These are phyloP conservation scores for Cyprinus carpio DNA, from an alignment of 2,113 vertebrate species.

Conservation along the genomic window DNA sequence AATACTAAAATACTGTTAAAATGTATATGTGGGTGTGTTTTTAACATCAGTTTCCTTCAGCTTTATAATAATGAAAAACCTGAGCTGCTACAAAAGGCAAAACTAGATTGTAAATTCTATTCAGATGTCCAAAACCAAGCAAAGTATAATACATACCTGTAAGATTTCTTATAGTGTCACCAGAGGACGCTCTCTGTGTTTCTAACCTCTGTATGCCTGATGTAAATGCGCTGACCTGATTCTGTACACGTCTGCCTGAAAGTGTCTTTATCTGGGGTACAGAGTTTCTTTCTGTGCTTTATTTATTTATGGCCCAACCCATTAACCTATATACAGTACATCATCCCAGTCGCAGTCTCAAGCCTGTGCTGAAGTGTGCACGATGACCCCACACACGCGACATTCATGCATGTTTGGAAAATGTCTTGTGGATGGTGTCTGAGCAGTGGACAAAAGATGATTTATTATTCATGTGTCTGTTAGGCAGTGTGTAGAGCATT, in stretches of 20 bases:
- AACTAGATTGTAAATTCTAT: not conserved
- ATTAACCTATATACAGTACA: conserved; percentile 28
- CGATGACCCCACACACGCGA: not conserved
- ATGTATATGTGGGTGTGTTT: no score
- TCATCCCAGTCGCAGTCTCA: not conserved
- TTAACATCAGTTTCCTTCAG: not conserved
- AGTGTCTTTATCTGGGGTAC: conserved; percentile 16
- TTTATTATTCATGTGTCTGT: conserved; percentile 38
- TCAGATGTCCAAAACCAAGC: not conserved
- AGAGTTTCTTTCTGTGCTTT: conserved; percentile 18
- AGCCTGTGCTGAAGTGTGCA: not conserved
- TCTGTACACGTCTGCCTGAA: not conserved
- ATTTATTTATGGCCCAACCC: conserved; percentile 33
- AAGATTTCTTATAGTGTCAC: not conserved
- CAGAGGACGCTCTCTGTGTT: not conserved
- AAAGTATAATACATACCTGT: not conserved
- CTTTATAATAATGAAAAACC: not conserved
- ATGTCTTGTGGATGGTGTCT: not conserved
- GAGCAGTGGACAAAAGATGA: not conserved
- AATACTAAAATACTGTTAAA: no score
- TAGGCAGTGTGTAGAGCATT: not conserved
- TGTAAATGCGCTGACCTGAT: not conserved
- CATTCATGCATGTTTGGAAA: not conserved
- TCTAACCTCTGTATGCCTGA: not conserved
- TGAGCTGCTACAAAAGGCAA: not conserved